Base-by-base conservation (phyloP, 2,888 invertebrate genomes). In the Phorcus lineatus region DNA sequence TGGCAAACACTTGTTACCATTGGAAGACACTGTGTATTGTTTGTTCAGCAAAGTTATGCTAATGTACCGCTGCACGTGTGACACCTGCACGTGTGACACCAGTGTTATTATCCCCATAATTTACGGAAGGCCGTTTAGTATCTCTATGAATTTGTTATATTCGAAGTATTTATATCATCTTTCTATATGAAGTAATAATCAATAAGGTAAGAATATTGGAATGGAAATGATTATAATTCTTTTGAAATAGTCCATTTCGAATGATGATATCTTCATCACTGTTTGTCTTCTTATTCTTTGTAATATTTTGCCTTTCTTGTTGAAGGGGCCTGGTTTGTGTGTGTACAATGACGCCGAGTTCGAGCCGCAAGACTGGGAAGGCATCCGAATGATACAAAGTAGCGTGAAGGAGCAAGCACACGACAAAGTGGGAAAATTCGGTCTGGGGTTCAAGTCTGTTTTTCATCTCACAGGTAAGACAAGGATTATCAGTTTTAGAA, bases 391-490 rank as follows among this genome's bases (percentile, higher is more conserved):
- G 88, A 84, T 91, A 7, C 86, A 88, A 40, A 86, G 87, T 76
- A 90, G 90, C 79, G 79, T 87, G n/a, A 91, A 91, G 82, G 89
- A 90, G 82, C 84, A 88, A 24, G 90, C 90, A 77, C 87, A 85
- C 13, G 78, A 90, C 28, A 91, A 90, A 83, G 90, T 91, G 7
- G 91, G 91, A 11, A 78, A 90, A 66, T 91, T 91, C 86, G 91
- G 91, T 53, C 86, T 91, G 0, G 91, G 91, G 13, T 91, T 91
- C 82, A 91, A 91, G 57, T 91, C 91, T 47, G 90, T 91, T 1
- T 90, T 91, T 28, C 91, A 91, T 77, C 84, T 91, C 57, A 91
- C 91, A 84, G 91, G 91, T 91, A 85, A 66, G 53, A 16, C 7
- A n/a, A 24, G n/a, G 36, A 36, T 40, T 4, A 67, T 17, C 9